Base-by-base conservation (phyloP, 2,797 vertebrate genomes). In the Cirrhinus mrigala region DNA sequence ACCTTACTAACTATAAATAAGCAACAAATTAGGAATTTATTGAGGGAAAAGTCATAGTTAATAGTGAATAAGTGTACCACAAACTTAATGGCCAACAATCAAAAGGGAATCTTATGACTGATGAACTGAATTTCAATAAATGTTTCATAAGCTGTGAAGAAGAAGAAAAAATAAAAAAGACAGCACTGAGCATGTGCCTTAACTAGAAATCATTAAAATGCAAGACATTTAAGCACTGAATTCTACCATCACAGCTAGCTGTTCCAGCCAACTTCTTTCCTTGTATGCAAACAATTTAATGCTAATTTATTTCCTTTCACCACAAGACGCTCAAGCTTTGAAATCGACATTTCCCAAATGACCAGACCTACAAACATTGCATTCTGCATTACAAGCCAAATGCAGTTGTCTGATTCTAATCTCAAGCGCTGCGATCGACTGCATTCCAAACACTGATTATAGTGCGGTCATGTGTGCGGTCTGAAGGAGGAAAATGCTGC, bases 401-500 rank as follows among this genome's bases (percentile, higher is more conserved):
- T 64, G 44, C 87, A 86, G 75, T 79, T 85, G 84, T 80, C 82
- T 75, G 71, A 85, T 86, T 54, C 52, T 82, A 83, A 82, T 86
- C 84, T 75, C 58, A 29, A 88, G 50, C 4, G 33, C 69, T 33
- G 44, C 60, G 78, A 88, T 86, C 70, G 71, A 68, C 60, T 86
- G 68, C 77, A 85, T 69, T 85, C 81, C 78, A 50, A 46, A 60
- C 78, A 74, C 58, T 85, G 87, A 88, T 88, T 86, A 88, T 48
- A 75, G 60, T 75, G 50, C 70, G 83, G 84, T 86, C 85, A 85
- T 68, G 81, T 80, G 79, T 68, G 64, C 22, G 29, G 75, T 60
- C 75, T 78, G 40, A 78, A 70, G 64, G 18, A 70, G 68, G 40
- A 48, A 82, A 79, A n/a, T 40, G 48, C 71, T 83, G 69, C 69